A percentile compares a stretch with the other conserved stretches of the same genome.
Evolutionary conservation across 2,888 invertebrate species (phyloP).

Genomic region (Aphodius sticticus): DNA sequence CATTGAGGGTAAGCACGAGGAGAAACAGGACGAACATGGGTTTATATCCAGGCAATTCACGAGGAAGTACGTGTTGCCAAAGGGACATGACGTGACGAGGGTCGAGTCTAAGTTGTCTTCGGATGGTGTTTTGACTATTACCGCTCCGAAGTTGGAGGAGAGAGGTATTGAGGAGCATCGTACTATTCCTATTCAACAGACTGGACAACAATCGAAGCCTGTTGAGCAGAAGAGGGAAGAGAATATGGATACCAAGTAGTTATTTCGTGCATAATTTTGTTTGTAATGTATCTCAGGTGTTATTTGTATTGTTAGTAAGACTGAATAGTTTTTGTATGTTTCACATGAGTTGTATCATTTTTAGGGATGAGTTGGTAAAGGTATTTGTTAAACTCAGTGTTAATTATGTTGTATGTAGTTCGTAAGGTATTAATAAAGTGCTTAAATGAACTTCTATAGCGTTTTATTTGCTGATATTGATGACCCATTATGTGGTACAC

Average conservation of each 20-base stretch:
- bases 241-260: constrained; percentile 6
- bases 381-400: no score
- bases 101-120: constrained; percentile 78
- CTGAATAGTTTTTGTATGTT: no score
- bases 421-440: no score
- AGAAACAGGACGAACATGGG: constrained; percentile 78
- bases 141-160: constrained; percentile 66
- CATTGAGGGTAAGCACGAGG: constrained; percentile 82
- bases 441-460: no score
- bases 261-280: no score
- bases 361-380: no score
- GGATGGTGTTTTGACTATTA: constrained; percentile 76
- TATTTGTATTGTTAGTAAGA: no score
- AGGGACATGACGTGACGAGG: constrained; percentile 75
- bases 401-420: no score
- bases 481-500: no score
- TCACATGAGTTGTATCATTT: no score
- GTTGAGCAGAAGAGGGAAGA: constrained; percentile 24
- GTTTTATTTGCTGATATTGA: no score
- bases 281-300: no score
- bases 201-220: constrained; percentile 26
- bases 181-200: constrained; percentile 30
- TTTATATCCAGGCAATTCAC: constrained; percentile 80
- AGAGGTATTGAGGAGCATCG: constrained; percentile 42
- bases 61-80: constrained; percentile 76